Percentiles rank a stretch among this genome's conserved stretches.
Conservation (phyloP, 2,113 vertebrate species). For the Rhinichthys klamathensis region DNA sequence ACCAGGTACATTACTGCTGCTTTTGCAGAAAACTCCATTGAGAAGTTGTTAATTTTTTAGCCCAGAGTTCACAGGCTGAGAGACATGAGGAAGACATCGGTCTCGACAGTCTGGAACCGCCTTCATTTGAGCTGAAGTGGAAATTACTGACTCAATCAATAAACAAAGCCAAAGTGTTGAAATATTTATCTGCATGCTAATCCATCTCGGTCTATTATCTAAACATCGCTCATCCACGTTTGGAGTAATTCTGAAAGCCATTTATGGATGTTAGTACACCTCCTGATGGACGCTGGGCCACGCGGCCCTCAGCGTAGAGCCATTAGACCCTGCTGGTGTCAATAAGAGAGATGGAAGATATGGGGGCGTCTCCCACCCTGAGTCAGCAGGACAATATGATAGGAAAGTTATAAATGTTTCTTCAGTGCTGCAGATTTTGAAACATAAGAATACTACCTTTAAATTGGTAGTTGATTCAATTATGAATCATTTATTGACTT, state of each 20-base stretch:
- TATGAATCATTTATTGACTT: background rate
- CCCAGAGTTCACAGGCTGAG: slow-evolving; percentile 75
- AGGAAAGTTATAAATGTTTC: background rate
- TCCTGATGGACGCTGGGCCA: slow-evolving; percentile 79
- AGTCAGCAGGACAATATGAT: slow-evolving; percentile 39
- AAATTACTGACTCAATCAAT: slow-evolving; percentile 85
- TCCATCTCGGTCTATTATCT: slow-evolving; percentile 77
- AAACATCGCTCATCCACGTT: slow-evolving; percentile 81
- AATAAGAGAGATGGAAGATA: slow-evolving; percentile 71
- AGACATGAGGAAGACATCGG: slow-evolving; percentile 78
- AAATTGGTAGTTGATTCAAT: background rate
- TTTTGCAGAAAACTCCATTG: slow-evolving; percentile 71
- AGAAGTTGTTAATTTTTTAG: slow-evolving; percentile 81
- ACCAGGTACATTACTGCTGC: slow-evolving; percentile 42
- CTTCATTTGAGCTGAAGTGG: slow-evolving; percentile 80
- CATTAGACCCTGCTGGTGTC: slow-evolving; percentile 77
- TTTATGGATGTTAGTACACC: slow-evolving; percentile 81
- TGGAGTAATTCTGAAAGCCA: slow-evolving; percentile 81
- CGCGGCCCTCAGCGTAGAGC: slow-evolving; percentile 78
- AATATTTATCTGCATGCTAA: slow-evolving; percentile 83
- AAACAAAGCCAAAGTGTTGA: slow-evolving; percentile 84
- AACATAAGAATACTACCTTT: background rate
- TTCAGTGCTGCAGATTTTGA: background rate
- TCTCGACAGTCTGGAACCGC: slow-evolving; percentile 83
- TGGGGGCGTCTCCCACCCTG: slow-evolving; percentile 52